Percentiles rank a stretch among this genome's conserved stretches.
These are phyloP conservation scores for Sialia sialis DNA, from an alignment of 2,113 vertebrate genomes.

Conservation along the genomic window DNA sequence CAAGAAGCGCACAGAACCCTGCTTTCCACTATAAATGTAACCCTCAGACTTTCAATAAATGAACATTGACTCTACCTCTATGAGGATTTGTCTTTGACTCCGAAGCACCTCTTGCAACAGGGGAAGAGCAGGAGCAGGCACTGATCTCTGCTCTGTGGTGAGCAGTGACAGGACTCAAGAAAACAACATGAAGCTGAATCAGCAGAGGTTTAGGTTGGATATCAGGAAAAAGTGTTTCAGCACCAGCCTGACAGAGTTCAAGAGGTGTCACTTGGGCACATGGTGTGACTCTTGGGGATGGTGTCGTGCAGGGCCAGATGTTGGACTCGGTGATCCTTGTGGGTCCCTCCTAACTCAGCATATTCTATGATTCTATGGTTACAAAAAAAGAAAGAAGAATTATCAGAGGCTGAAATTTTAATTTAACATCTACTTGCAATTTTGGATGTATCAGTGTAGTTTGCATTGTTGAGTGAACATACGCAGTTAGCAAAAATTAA, in stretches of 20 bases:
- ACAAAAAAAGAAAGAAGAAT: not conserved
- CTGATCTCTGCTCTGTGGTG: not conserved
- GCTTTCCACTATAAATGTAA: too few relatives aligned
- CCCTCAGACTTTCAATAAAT: too few relatives aligned
- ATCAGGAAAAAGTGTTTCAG: too few relatives aligned
- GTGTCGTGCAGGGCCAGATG: too few relatives aligned
- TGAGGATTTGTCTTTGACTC: too few relatives aligned
- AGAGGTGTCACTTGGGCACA: accelerated
- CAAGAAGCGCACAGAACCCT: too few relatives aligned
- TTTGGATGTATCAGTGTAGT: not conserved
- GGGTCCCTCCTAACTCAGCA: not conserved
- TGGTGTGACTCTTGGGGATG: not conserved
- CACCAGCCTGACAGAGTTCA: not conserved
- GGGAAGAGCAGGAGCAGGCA: not conserved
- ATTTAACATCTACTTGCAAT: not conserved
- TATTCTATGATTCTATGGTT: not conserved
- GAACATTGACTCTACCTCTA: too few relatives aligned
- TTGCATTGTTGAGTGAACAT: not conserved
- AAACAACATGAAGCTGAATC: not conserved
- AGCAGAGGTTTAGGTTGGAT: not conserved
- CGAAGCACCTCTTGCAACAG: too few relatives aligned
- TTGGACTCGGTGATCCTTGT: not conserved
- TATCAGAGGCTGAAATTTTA: not conserved
- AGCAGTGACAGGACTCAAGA: not conserved
- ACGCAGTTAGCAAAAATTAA: not conserved